phyloP scores from a whole-genome alignment of 2,797 vertebrate species.

The Petrocephalus schoutedeni region DNA sequence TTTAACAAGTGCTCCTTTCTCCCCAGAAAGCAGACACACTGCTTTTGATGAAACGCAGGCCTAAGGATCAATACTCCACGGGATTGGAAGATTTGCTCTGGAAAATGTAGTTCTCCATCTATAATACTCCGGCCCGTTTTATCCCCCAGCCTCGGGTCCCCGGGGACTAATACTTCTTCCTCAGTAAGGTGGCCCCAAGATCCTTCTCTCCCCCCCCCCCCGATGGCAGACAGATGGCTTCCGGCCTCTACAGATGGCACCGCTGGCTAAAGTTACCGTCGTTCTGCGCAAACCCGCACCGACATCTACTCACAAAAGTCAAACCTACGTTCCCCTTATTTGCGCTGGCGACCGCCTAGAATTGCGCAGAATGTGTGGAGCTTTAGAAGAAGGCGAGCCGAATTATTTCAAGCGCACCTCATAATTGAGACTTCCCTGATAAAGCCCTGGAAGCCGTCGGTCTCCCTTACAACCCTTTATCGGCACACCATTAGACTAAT shows the following conservation, averaged over 20 bases:
- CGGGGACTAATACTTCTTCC: conserved; percentile 48
- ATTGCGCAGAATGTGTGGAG: not conserved
- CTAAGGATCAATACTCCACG: conserved; percentile 36
- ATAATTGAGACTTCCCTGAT: not conserved
- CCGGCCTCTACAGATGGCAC: conserved; percentile 35
- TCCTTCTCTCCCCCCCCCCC: conserved; percentile 41
- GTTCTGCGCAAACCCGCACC: not conserved
- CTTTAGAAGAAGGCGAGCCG: not conserved
- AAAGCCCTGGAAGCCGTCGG: not conserved
- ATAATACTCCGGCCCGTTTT: conserved; percentile 50
- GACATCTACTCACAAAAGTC: not conserved
- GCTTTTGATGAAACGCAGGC: conserved; percentile 54
- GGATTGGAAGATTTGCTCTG: conserved; percentile 53
- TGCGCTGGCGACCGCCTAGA: not conserved
- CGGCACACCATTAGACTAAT: conserved; percentile 17
- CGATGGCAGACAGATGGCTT: conserved; percentile 57
- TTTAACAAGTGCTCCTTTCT: conserved; percentile 37
- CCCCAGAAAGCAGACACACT: conserved; percentile 22
- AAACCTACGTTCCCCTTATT: not conserved
- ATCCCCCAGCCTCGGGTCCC: conserved; percentile 49
- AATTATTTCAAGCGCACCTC: not conserved
- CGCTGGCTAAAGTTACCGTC: conserved; percentile 21
- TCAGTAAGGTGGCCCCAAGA: conserved; percentile 47
- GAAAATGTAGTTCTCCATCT: conserved; percentile 56
- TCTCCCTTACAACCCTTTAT: conserved; percentile 4